Evolutionary conservation across 2,113 vertebrate genomes (phyloP).

Genomic region (Trogon surrucura): DNA sequence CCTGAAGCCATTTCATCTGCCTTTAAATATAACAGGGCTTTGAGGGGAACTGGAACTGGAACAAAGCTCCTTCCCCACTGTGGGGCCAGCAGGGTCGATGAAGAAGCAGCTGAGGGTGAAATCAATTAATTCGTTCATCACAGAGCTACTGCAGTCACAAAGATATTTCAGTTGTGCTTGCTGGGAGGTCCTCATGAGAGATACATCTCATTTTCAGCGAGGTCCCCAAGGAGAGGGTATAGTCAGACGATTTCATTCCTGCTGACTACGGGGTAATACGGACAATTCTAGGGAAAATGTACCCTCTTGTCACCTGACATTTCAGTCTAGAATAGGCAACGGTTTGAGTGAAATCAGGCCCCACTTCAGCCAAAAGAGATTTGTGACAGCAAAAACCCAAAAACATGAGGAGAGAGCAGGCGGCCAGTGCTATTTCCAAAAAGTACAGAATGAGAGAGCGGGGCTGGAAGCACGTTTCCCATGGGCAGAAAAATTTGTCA

Average conservation of each 20-base stretch:
- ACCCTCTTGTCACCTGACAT: background rate
- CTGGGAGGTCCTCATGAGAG: constrained; percentile 57
- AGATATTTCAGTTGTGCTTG: constrained; percentile 55
- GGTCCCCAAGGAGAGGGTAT: background rate
- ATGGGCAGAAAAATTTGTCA: background rate
- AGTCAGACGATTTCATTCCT: constrained; percentile 19
- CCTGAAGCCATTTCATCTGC: background rate
- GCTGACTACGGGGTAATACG: constrained; percentile 15
- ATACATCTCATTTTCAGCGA: constrained; percentile 46
- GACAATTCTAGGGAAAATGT: accelerated
- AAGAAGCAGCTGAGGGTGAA: constrained; percentile 61
- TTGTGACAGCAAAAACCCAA: background rate
- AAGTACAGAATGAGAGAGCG: background rate
- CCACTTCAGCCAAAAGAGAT: background rate
- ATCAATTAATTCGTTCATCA: constrained; percentile 71
- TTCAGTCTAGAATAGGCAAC: background rate
- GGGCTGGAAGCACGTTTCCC: background rate
- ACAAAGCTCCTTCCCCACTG: constrained; percentile 45
- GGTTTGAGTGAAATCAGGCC: background rate
- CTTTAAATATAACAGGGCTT: constrained; percentile 34
- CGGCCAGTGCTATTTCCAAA: background rate
- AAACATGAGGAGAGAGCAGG: background rate
- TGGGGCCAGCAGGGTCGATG: background rate
- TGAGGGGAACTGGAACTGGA: constrained; percentile 48
- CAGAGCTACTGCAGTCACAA: constrained; percentile 10